phyloP scores from a whole-genome alignment of 1,140 invertebrate species.

The Drosophila pruinosa region DNA sequence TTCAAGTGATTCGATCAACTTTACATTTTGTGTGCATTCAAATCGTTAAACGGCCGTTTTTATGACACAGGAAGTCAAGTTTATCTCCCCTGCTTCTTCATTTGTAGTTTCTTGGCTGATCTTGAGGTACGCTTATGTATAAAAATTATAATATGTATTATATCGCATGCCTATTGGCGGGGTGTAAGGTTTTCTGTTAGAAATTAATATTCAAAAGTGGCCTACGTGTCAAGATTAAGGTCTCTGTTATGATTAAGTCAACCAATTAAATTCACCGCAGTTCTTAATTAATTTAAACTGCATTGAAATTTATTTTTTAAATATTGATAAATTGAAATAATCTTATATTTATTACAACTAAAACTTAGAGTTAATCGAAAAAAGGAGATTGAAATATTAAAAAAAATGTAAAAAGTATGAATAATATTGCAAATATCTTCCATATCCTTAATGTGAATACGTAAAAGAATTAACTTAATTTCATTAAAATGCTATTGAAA shows the following conservation, averaged over 20 bases:
- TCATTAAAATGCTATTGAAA: too few species aligned
- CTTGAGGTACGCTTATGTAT: slow-evolving; percentile 5
- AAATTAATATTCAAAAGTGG: slow-evolving; percentile 1
- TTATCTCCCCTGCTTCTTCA: neutral
- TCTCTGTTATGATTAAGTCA: neutral
- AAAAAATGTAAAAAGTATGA: too few species aligned
- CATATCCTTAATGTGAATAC: too few species aligned
- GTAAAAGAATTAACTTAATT: too few species aligned
- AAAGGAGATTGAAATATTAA: too few species aligned
- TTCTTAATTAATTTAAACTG: slow-evolving; percentile 13
- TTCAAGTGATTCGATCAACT: neutral
- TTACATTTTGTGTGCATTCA: slow-evolving; percentile 3
- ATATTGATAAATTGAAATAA: too few species aligned
- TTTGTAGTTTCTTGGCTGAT: neutral
- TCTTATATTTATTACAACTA: too few species aligned
- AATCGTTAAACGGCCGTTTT: slow-evolving; percentile 8
- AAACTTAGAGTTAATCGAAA: too few species aligned
- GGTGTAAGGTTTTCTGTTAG: neutral
- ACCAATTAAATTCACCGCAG: neutral
- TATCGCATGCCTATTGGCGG: slow-evolving; percentile 1
- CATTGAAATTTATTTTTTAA: too few species aligned
- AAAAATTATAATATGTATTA: neutral
- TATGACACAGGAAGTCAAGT: slow-evolving; percentile 31
- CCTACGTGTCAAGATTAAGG: slow-evolving; percentile 2
- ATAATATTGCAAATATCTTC: too few species aligned